Evolutionary conservation across 2,113 vertebrate species (phyloP).

Genomic region (Austrofundulus limnaeus): DNA sequence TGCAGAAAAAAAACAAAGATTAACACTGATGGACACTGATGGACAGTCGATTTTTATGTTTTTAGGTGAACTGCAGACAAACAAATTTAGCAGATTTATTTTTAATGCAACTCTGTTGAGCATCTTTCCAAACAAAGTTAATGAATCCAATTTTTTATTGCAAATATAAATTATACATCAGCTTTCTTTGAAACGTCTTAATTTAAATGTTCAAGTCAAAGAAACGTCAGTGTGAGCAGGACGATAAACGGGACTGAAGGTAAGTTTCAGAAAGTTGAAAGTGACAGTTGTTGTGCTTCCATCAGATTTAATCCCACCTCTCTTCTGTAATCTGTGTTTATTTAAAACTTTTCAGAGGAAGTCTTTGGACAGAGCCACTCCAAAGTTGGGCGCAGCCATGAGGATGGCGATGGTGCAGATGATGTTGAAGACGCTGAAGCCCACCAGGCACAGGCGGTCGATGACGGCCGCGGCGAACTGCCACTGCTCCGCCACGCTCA

Average conservation of each 20-base stretch:
- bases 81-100: not conserved
- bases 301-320: constrained; percentile 6
- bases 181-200: not conserved
- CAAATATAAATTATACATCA: too few species aligned
- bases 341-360: constrained; percentile 75
- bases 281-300: constrained; percentile 56
- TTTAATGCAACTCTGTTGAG: constrained; percentile 9
- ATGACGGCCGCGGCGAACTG: constrained; percentile 83
- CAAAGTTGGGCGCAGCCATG: constrained; percentile 84
- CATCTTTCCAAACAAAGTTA: not conserved
- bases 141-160: too few species aligned
- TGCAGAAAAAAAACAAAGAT: too few species aligned
- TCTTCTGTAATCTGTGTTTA: too few species aligned
- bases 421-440: constrained; percentile 84
- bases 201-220: not conserved
- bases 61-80: not conserved
- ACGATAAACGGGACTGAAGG: not conserved
- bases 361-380: constrained; percentile 81
- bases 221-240: not conserved
- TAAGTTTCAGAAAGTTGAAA: not conserved
- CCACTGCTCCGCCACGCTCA: constrained; percentile 78
- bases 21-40: not conserved
- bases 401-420: constrained; percentile 85
- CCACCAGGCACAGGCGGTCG: constrained; percentile 81
- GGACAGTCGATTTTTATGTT: not conserved